Evolutionary conservation across 2,113 vertebrate species (phyloP).

Genomic region (Sisor rabdophorus): DNA sequence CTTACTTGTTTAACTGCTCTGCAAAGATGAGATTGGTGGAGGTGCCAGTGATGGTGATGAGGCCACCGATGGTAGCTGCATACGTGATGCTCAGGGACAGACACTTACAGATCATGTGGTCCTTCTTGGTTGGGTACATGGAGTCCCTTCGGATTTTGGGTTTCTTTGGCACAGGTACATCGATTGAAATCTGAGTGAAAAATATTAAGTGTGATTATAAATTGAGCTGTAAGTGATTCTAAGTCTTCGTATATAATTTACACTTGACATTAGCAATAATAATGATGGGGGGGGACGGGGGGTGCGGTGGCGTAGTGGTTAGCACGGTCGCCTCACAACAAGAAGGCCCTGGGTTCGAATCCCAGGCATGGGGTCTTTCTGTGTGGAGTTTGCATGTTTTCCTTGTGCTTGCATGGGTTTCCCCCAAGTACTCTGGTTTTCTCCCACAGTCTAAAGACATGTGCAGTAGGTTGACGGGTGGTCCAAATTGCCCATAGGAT

Average conservation of each 20-base stretch:
- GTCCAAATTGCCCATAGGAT: too few relatives aligned
- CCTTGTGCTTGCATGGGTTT: too few relatives aligned
- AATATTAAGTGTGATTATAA: not conserved
- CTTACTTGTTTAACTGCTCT: constrained; percentile 95
- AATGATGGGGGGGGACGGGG: too few relatives aligned
- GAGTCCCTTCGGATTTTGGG: constrained; percentile 66
- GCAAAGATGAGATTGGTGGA: constrained; percentile 98
- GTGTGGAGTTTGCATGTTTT: too few relatives aligned
- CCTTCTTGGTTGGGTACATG: constrained; percentile 83
- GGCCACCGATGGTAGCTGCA: constrained; percentile 89
- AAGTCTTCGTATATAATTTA: not conserved
- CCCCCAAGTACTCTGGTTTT: too few relatives aligned
- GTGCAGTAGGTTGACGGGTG: too few relatives aligned
- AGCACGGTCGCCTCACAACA: too few relatives aligned
- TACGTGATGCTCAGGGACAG: constrained; percentile 94
- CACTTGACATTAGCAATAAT: not conserved
- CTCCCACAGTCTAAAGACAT: too few relatives aligned
- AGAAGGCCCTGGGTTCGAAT: too few relatives aligned
- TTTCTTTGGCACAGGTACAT: constrained; percentile 64
- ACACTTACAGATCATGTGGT: constrained; percentile 96
- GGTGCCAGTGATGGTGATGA: constrained; percentile 95
- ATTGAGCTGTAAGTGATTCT: not conserved
- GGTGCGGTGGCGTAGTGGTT: too few relatives aligned
- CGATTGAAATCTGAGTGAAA: constrained; percentile 65
- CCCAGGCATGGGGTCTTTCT: too few relatives aligned